Base-by-base conservation (phyloP, 2,888 invertebrate genomes). In the Polydrusus cervinus region DNA sequence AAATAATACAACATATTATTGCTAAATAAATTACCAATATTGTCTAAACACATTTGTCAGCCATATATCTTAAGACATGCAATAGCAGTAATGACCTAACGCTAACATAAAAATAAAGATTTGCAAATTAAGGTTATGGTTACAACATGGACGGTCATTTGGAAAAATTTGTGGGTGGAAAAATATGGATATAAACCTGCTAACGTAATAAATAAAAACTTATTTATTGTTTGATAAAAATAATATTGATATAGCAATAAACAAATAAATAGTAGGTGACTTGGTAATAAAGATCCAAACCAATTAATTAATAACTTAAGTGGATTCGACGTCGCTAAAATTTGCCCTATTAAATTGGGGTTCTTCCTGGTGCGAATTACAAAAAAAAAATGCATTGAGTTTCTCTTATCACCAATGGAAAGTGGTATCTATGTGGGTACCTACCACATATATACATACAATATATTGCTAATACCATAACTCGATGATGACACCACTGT, bases 21-120 rank as follows among this genome's bases (percentile, higher is more conserved):
- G 13, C 47, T 16, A 47, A 47, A 47, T 47, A 47, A n/a, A 11
- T 51, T 51, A 51, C 20, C 20, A 51, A 51, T 13, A 20, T 13
- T 20, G 51, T 51, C 18, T 51, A 51, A 51, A 11, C 11, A 18
- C 13, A 20, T 20, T 51, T 51, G 20, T 51, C 51, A 25, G 51
- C 51, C 3, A 51, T 51, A 11, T 13, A 25, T 51, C 51, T 49
- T 20, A 2, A n/a, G 20, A 51, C 51, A 20, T 51, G 51, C 25
- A 51, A 51, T 11, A 51, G 13, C 6, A 51, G 18, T 51, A 51
- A 51, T 51, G 20, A 51, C 25, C 51, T 20, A 51, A 51, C 51
- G 25, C 51, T 20, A 51, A 51, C 51, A 51, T 11, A 51, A 51
- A 51, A 51, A 20, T 51, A 18, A 51, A 20, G 51, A 51, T 18